Conservation (phyloP, 2,888 invertebrate species). For the Dione vanillae region DNA sequence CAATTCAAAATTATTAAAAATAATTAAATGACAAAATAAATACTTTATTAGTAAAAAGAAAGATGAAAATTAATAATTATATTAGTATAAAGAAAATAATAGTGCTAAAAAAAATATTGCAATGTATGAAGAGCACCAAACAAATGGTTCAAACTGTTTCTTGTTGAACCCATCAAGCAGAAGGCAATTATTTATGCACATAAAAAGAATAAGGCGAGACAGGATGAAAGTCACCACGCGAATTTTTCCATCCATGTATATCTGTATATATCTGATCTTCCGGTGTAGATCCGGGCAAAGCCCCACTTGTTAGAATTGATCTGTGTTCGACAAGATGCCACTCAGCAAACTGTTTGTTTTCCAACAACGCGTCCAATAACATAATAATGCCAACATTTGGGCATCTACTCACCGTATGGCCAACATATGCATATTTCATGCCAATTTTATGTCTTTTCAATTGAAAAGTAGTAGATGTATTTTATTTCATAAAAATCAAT, state of each 20-base stretch:
- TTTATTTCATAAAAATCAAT: too few relatives aligned
- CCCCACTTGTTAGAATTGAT: neutral
- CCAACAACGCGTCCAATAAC: neutral
- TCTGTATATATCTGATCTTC: neutral
- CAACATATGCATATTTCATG: slow-evolving; percentile 12
- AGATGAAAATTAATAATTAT: neutral
- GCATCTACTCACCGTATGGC: neutral
- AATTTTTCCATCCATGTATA: neutral
- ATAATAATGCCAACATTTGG: slow-evolving; percentile 15
- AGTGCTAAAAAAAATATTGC: neutral
- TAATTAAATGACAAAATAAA: neutral
- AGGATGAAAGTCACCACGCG: neutral
- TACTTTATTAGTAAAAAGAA: too few relatives aligned
- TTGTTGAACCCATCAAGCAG: neutral
- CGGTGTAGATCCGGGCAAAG: neutral
- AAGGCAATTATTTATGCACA: neutral
- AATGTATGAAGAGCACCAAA: neutral
- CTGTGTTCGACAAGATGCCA: neutral
- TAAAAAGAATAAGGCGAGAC: neutral
- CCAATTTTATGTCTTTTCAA: neutral
- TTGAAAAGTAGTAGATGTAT: too few relatives aligned
- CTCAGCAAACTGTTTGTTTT: neutral
- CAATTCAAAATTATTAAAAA: neutral
- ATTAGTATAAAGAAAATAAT: neutral
- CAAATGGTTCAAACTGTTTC: neutral